Conservation (phyloP, 1,140 invertebrate genomes). For the Ooceraea biroi region DNA sequence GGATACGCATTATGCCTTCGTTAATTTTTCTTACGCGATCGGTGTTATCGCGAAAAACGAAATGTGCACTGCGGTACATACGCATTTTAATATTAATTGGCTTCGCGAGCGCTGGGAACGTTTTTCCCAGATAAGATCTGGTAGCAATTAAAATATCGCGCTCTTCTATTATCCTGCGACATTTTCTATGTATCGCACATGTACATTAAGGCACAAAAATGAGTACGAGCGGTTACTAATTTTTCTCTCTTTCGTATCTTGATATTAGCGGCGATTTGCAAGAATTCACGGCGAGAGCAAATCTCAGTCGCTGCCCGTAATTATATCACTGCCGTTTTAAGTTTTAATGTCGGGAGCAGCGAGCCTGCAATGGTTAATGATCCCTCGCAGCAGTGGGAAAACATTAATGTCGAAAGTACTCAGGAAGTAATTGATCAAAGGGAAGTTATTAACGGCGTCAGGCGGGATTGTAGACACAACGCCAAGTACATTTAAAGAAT, state of each 20-base stretch:
- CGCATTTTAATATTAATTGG: constrained; percentile 4
- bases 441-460: constrained; percentile 69
- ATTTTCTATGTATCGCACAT: not conserved
- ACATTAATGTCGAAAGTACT: constrained; percentile 71
- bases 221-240: not conserved
- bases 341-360: constrained; percentile 67
- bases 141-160: not conserved
- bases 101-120: not conserved
- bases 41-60: not conserved
- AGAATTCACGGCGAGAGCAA: constrained; percentile 51
- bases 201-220: not conserved
- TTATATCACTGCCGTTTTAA: constrained; percentile 76
- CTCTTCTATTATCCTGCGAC: not conserved
- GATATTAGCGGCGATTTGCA: constrained; percentile 38
- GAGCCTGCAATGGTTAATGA: constrained; percentile 72
- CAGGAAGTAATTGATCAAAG: constrained; percentile 70
- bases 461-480: constrained; percentile 65
- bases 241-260: constrained; percentile 3
- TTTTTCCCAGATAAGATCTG: not conserved
- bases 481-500: constrained; percentile 52
- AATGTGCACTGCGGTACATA: not conserved
- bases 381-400: constrained; percentile 71
- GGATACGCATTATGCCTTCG: not conserved
- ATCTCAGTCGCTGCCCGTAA: constrained; percentile 64
- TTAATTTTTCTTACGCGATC: not conserved